Evolutionary conservation across 1,140 invertebrate genomes (phyloP), one percentile per base, ranked within the genome.

Genomic region (Ostrea edulis): DNA sequence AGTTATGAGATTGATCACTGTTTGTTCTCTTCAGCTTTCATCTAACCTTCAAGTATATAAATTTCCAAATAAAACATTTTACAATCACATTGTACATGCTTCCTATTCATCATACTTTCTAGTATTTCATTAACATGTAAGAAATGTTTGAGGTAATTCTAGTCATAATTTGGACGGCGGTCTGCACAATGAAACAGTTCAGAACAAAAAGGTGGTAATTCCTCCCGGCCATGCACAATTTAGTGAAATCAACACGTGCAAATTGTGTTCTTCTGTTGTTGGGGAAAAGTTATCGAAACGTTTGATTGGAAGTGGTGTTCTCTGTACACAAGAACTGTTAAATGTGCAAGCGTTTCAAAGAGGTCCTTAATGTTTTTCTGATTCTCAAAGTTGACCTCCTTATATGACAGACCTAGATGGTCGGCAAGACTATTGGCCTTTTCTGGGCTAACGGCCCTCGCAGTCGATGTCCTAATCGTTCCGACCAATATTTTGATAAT

Each of bases 401-500:
- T 62, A 54, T 88, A 88, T 12, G 87, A 84, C 22, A 88, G 20
- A 35, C 84, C 84, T 29, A 88, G 22, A 44, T 88, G 83, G 55
- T 86, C 84, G 14, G 87, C 87, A 44, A 88, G 22, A 12, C 53
- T 86, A 22, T 62, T 84, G 8, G 87, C 87, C 82, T 44, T 85
- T 86, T 86, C 87, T 14, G 11, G 51, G 12, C 52, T 52, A 2
- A 88, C 84, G 7, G 65, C 87, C 71, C 87, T 77, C 7, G 53
- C 7, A 22, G 11, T 22, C 20, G 71, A 8, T 12, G 58, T 44
- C 22, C 53, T 54, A 11, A 71, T 88, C 11, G 71, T 88, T 62
- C 87, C 87, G 51, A 88, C 87, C 20, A 88, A 84, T n/a, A 88
- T 88, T 17, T 55, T 71, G 2, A 58, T 65, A 12, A 87, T 68